These are phyloP conservation scores for Lasioglossum figueresi DNA, from an alignment of 2,888 invertebrate genomes.

Conservation along the genomic window DNA sequence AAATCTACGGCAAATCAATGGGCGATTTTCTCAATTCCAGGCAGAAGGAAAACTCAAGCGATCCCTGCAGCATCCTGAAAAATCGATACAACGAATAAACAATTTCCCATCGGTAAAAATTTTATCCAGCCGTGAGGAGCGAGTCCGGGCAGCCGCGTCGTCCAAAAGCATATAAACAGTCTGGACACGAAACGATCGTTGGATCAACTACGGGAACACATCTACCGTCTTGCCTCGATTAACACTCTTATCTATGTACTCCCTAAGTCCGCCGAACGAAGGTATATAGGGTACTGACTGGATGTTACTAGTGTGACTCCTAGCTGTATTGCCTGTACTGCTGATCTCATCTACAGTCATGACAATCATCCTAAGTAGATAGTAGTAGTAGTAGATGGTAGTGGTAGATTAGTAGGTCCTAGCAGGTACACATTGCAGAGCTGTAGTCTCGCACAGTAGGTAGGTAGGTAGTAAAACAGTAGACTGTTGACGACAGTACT, in stretches of 20 bases:
- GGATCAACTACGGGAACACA: slow-evolving; percentile 21
- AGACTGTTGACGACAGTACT: slow-evolving; percentile 43
- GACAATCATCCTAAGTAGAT: slow-evolving; percentile 83
- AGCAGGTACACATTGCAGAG: slow-evolving; percentile 81
- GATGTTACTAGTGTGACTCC: slow-evolving; percentile 83
- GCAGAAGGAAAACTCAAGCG: too few relatives aligned
- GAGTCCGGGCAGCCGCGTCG: background rate
- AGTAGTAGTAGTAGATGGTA: slow-evolving; percentile 74
- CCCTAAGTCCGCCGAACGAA: slow-evolving; percentile 83
- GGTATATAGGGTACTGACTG: slow-evolving; percentile 82
- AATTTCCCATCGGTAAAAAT: background rate
- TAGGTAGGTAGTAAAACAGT: slow-evolving; percentile 67
- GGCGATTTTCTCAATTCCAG: too few relatives aligned
- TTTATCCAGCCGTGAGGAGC: background rate
- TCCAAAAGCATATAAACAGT: background rate
- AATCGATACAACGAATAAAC: background rate
- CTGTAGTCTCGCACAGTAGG: slow-evolving; percentile 72
- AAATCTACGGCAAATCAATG: background rate
- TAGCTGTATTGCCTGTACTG: slow-evolving; percentile 83
- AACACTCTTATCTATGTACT: slow-evolving; percentile 81
- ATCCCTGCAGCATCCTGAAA: background rate
- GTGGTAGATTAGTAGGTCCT: slow-evolving; percentile 78
- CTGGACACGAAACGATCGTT: slow-evolving; percentile 13
- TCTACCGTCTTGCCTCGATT: slow-evolving; percentile 67
- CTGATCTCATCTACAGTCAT: slow-evolving; percentile 82